Percentiles rank a stretch among this genome's conserved stretches.
These are phyloP conservation scores for Alloplasta piceator DNA, from an alignment of 2,888 invertebrate genomes.

Conservation along the genomic window DNA sequence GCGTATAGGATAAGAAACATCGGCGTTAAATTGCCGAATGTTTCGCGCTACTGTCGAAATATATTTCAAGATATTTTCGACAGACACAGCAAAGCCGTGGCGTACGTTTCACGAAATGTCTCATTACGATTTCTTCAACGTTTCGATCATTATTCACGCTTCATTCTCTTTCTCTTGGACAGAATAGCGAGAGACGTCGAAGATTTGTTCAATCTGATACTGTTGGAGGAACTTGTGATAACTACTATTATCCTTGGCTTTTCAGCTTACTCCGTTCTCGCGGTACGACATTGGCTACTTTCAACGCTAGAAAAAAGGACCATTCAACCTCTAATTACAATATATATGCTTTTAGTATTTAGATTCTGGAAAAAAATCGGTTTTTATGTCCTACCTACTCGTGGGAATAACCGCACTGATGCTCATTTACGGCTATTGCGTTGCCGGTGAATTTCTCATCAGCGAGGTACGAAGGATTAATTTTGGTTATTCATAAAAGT, in stretches of 20 bases:
- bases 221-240: conserved; percentile 57
- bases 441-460: conserved; percentile 61
- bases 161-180: background rate
- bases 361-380: conserved; percentile 48
- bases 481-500: background rate
- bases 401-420: conserved; percentile 54
- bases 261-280: conserved; percentile 48
- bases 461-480: conserved; percentile 42
- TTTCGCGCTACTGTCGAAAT: background rate
- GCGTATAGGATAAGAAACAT: conserved; percentile 48
- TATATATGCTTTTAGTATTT: conserved; percentile 43
- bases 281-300: conserved; percentile 34
- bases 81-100: conserved; percentile 31
- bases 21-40: background rate
- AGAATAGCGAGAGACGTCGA: conserved; percentile 53
- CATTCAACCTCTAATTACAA: no score
- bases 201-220: conserved; percentile 41
- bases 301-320: no score
- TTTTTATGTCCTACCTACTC: conserved; percentile 47
- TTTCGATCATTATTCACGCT: background rate
- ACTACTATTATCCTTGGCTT: conserved; percentile 53
- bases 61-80: conserved; percentile 47
- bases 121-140: background rate
- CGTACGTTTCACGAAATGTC: conserved; percentile 39
- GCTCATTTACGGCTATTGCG: conserved; percentile 63